Conservation (phyloP, 2,113 vertebrate genomes). For the Equus quagga region DNA sequence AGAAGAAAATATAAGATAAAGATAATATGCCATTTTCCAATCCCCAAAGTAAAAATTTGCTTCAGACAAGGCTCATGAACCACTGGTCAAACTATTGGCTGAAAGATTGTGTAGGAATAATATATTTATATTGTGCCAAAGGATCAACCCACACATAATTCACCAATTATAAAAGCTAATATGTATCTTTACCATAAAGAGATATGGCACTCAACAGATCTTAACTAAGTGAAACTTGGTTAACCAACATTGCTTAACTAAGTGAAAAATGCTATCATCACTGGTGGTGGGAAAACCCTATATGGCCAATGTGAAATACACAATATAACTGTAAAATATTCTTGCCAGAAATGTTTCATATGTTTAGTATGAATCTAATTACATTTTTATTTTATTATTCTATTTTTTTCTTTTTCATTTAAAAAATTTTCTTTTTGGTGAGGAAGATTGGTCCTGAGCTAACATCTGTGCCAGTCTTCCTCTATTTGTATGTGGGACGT, state of each 20-base stretch:
- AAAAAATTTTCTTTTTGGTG: too few species aligned
- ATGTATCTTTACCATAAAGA: not conserved
- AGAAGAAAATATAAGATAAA: not conserved
- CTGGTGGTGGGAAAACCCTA: not conserved
- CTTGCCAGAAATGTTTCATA: not conserved
- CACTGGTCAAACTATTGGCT: not conserved
- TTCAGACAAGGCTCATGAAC: not conserved
- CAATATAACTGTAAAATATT: not conserved
- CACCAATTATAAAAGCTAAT: not conserved
- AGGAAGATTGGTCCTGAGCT: too few species aligned
- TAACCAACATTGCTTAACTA: not conserved
- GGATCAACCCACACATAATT: not conserved
- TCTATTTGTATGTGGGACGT: too few species aligned
- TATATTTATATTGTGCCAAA: not conserved
- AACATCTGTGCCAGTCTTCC: too few species aligned
- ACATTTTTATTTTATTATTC: not conserved
- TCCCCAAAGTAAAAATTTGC: not conserved
- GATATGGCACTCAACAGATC: not conserved
- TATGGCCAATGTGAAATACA: not conserved
- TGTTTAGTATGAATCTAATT: not conserved
- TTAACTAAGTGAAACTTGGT: not conserved
- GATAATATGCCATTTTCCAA: not conserved
- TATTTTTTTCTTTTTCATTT: too few species aligned
- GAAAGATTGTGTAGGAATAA: not conserved
- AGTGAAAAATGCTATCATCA: not conserved